phyloP scores from a whole-genome alignment of 1,140 invertebrate species.

The Caerostris extrusa region DNA sequence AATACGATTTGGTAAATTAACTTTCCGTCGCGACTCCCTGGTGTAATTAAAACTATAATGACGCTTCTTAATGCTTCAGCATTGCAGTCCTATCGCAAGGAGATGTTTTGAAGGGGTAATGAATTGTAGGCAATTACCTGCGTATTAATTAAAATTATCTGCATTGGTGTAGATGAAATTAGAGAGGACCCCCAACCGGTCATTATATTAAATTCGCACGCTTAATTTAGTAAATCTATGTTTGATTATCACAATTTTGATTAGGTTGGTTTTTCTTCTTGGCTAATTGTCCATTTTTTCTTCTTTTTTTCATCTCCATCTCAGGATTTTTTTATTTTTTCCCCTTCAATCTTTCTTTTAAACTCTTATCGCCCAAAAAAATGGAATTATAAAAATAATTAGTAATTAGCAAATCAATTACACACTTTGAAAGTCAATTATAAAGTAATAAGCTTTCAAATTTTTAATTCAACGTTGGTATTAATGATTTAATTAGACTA shows the following conservation, averaged over 20 bases:
- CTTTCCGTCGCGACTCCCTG: slow-evolving; percentile 50
- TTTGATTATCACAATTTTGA: slow-evolving; percentile 73
- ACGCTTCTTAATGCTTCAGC: slow-evolving; percentile 41
- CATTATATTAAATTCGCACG: slow-evolving; percentile 77
- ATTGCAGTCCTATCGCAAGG: slow-evolving; percentile 19
- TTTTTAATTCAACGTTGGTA: neutral
- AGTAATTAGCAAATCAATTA: neutral
- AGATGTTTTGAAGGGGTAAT: slow-evolving; percentile 70
- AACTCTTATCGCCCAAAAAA: neutral
- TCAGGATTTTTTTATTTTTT: neutral
- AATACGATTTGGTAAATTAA: slow-evolving; percentile 75
- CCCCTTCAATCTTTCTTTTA: neutral
- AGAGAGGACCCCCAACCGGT: neutral
- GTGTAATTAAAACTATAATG: slow-evolving; percentile 77
- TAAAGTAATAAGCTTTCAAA: neutral
- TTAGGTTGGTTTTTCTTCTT: slow-evolving; percentile 57
- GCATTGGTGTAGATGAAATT: slow-evolving; percentile 65
- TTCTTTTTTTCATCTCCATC: neutral
- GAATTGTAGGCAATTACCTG: slow-evolving; percentile 75
- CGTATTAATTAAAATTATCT: slow-evolving; percentile 77
- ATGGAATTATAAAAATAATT: slow-evolving; percentile 3
- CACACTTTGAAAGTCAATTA: neutral
- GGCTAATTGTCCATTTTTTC: slow-evolving; percentile 58
- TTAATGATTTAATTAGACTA: neutral
- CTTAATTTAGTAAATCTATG: slow-evolving; percentile 77